These are phyloP conservation scores for Hyppa rectilinea DNA, from an alignment of 2,888 invertebrate species.

Conservation along the genomic window DNA sequence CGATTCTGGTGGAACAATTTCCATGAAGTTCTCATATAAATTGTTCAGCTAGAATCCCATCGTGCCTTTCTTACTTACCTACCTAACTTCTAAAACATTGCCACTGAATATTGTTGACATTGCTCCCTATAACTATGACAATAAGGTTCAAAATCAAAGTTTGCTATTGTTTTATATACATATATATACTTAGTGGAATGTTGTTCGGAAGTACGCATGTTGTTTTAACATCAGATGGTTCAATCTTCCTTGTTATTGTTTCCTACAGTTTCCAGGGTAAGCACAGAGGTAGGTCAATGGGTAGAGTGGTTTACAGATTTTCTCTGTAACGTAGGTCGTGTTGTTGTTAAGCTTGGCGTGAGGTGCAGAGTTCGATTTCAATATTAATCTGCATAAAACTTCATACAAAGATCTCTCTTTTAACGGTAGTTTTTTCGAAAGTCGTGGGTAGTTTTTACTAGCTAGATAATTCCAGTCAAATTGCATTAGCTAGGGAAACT, in stretches of 20 bases:
- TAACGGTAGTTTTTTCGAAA: neutral
- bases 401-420: neutral
- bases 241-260: conserved; percentile 36
- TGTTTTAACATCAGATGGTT: conserved; percentile 26
- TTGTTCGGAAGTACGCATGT: conserved; percentile 24
- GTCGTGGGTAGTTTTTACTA: too few species aligned
- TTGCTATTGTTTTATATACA: conserved; percentile 22
- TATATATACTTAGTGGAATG: conserved; percentile 19
- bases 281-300: conserved; percentile 11
- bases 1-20: too few species aligned
- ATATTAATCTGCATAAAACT: neutral
- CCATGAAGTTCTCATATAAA: too few species aligned
- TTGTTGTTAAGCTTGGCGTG: neutral
- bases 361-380: neutral
- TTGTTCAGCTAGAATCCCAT: too few species aligned
- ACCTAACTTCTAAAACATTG: neutral
- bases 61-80: too few species aligned
- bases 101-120: neutral
- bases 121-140: conserved; percentile 2
- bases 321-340: neutral
- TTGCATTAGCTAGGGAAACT: too few species aligned
- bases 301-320: neutral
- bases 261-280: conserved; percentile 6
- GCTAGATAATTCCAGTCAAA: too few species aligned
- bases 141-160: neutral